Conservation (phyloP, 2,113 vertebrate genomes). For the Barnardius zonarius region DNA sequence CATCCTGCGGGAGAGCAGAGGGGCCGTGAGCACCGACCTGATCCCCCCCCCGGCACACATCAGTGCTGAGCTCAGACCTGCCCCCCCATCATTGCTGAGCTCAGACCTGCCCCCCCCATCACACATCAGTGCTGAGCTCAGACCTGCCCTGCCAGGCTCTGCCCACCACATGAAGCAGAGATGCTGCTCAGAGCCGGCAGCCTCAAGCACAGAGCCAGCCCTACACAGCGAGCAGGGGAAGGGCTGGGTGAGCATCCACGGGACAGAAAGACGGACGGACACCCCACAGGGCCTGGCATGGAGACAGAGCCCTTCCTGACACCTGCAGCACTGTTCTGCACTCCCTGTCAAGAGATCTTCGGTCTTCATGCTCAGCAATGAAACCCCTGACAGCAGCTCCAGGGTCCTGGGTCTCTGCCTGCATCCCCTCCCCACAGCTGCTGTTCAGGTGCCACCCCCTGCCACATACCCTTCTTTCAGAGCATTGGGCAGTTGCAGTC, state of each 20-base stretch:
- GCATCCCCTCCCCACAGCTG: not conserved
- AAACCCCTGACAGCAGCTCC: not conserved
- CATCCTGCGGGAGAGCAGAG: constrained; percentile 53
- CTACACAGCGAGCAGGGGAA: not conserved
- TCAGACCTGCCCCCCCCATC: not conserved
- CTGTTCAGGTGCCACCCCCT: fast-evolving
- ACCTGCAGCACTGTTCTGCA: not conserved
- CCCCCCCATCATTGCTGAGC: not conserved
- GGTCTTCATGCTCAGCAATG: fast-evolving
- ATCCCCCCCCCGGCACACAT: too few relatives aligned
- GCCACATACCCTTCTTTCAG: constrained; percentile 73
- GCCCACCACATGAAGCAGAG: fast-evolving
- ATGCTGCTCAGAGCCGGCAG: not conserved
- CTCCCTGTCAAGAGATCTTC: not conserved
- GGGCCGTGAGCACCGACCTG: fast-evolving
- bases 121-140: not conserved
- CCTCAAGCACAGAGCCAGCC: not conserved
- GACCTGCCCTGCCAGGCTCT: not conserved
- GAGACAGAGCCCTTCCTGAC: not conserved
- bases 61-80: fast-evolving
- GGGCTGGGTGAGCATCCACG: fast-evolving
- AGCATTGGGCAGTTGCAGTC: not conserved
- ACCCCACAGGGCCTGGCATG: fast-evolving
- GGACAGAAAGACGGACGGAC: not conserved
- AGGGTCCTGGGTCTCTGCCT: not conserved